Evolutionary conservation across 2,113 vertebrate genomes (phyloP).

Genomic region (Strix uralensis): DNA sequence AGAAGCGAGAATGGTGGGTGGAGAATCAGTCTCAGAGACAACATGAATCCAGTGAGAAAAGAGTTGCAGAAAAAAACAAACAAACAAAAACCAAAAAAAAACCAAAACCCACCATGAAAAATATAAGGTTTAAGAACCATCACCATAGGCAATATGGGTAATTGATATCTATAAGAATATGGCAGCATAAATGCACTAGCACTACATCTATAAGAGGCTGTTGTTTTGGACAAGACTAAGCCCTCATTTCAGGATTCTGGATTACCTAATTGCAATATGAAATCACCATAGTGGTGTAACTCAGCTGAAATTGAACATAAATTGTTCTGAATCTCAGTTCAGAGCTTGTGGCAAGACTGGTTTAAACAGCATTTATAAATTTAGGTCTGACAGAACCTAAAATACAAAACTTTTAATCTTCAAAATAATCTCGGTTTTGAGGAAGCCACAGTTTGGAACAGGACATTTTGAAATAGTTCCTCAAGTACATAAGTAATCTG

Average conservation of each 20-base stretch:
- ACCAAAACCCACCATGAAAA: neutral
- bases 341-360: neutral
- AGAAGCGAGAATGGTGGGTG: neutral
- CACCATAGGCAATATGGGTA: neutral
- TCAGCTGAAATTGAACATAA: neutral
- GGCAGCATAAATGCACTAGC: neutral
- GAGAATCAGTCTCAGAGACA: neutral
- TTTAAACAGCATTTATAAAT: neutral
- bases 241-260: neutral
- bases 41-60: neutral
- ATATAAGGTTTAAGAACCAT: neutral
- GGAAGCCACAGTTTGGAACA: neutral
- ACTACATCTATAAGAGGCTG: rapidly evolving
- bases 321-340: neutral
- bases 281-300: neutral
- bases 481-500: neutral
- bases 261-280: neutral
- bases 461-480: neutral
- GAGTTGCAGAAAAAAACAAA: neutral
- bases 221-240: neutral
- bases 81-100: too few species aligned
- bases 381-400: neutral
- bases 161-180: neutral
- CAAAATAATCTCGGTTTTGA: neutral
- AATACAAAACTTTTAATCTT: neutral